These are phyloP conservation scores for Rapana venosa DNA, from an alignment of 2,888 invertebrate genomes.

Conservation along the genomic window DNA sequence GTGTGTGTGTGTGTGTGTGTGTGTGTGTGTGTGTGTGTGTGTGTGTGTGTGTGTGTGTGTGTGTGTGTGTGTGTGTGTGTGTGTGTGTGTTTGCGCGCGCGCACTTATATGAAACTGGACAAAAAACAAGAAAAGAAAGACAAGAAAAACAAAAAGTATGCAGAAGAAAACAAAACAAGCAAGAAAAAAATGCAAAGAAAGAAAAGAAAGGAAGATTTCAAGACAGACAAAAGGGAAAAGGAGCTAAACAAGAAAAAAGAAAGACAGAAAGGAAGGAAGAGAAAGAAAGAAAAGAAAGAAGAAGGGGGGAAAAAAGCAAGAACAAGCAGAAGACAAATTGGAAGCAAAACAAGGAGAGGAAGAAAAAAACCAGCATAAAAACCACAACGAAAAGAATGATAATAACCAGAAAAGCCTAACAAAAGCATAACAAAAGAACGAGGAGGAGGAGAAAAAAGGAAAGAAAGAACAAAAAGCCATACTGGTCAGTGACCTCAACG, in stretches of 20 bases:
- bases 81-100: neutral
- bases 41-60: conserved; percentile 21
- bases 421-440: neutral
- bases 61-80: conserved; percentile 17
- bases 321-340: neutral
- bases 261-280: neutral
- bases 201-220: neutral
- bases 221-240: neutral
- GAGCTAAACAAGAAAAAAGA: neutral
- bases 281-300: neutral
- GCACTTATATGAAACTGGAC: too few relatives aligned
- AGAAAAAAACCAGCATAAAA: neutral
- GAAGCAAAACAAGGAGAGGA: neutral
- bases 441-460: too few relatives aligned
- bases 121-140: neutral
- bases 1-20: conserved; percentile 18
- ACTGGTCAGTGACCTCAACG: too few relatives aligned
- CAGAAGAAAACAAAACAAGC: neutral
- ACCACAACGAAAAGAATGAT: neutral
- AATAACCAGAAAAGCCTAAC: neutral
- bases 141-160: neutral
- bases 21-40: conserved; percentile 8
- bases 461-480: neutral
- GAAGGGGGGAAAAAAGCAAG: neutral
- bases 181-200: neutral